Evolutionary conservation across 1,140 invertebrate species (phyloP).

Genomic region (Drosophila novamexicana): DNA sequence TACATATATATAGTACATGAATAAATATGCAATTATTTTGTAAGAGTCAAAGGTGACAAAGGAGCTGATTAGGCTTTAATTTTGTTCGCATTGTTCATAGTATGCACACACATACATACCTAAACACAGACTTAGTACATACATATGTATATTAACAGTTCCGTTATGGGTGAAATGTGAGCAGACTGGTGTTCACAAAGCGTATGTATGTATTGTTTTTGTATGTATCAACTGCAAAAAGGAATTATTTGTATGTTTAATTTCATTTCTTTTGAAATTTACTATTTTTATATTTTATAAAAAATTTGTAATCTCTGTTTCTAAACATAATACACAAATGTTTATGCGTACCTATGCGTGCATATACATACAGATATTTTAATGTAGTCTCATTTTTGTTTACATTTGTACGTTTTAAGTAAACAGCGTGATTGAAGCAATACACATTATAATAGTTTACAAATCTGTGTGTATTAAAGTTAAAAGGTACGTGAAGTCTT

Average conservation of each 20-base stretch:
- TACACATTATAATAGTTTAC: not conserved
- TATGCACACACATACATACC: not conserved
- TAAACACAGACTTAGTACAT: no score
- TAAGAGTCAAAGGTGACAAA: not conserved
- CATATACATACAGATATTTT: conserved; percentile 13
- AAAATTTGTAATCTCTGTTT: not conserved
- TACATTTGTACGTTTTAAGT: conserved; percentile 5
- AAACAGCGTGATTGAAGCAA: conserved; percentile 1
- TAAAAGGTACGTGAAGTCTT: not conserved
- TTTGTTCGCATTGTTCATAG: not conserved
- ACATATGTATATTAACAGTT: not conserved
- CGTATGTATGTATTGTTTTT: not conserved
- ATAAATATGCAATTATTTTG: not conserved
- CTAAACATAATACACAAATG: conserved; percentile 10
- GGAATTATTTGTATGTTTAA: not conserved
- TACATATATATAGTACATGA: not conserved
- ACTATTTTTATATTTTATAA: not conserved
- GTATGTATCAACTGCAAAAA: not conserved
- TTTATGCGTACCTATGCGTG: not conserved
- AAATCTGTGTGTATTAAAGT: not conserved
- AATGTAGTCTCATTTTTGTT: conserved; percentile 6
- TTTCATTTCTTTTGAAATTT: conserved; percentile 1
- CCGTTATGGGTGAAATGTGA: no score
- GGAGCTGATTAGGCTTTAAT: conserved; percentile 3
- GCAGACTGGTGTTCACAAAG: not conserved